phyloP scores from a whole-genome alignment of 1,140 invertebrate genomes.

The Tetranychus cinnabarinus region DNA sequence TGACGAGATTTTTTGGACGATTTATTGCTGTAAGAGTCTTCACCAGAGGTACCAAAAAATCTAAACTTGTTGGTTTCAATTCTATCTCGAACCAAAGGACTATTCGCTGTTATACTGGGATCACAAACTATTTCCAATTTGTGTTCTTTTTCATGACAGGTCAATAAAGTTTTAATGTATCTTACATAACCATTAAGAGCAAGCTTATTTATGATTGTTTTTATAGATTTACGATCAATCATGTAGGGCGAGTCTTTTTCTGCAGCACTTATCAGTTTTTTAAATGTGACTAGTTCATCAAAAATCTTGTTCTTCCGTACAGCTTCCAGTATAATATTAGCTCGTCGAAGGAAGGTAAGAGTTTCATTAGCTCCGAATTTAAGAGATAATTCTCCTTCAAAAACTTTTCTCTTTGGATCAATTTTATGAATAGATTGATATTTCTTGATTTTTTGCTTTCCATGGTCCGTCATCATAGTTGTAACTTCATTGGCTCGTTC shows the following conservation, averaged over 20 bases:
- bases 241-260: constrained; percentile 29
- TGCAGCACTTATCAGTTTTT: constrained; percentile 28
- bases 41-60: constrained; percentile 20
- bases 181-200: constrained; percentile 32
- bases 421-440: constrained; percentile 20
- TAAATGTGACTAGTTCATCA: constrained; percentile 27
- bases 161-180: constrained; percentile 30
- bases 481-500: constrained; percentile 22
- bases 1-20: not conserved
- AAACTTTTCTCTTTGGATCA: not conserved
- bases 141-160: constrained; percentile 23
- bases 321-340: constrained; percentile 31
- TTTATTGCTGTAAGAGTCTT: not conserved
- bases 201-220: constrained; percentile 30
- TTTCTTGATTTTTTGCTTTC: constrained; percentile 24
- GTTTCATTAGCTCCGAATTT: constrained; percentile 15
- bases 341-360: constrained; percentile 27
- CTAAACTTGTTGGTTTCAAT: constrained; percentile 36
- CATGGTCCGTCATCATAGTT: constrained; percentile 28
- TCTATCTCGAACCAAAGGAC: constrained; percentile 29
- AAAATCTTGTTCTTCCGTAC: constrained; percentile 32
- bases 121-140: constrained; percentile 31
- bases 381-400: constrained; percentile 1
- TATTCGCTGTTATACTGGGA: constrained; percentile 25
- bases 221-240: constrained; percentile 35